Conservation (phyloP, 2,888 invertebrate species). For the Brachylomia viminalis region DNA sequence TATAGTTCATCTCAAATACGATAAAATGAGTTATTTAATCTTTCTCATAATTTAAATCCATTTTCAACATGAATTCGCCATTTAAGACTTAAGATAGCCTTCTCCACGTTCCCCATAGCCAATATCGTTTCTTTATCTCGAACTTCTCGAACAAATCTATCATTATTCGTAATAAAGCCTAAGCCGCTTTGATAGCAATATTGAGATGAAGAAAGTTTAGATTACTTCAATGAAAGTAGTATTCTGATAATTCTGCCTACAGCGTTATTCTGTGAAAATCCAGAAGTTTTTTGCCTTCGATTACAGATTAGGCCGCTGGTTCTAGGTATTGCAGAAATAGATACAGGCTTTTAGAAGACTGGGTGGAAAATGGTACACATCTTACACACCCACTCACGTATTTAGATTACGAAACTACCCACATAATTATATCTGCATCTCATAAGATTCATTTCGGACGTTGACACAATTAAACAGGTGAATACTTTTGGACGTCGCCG, state of each 20-base stretch:
- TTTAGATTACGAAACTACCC: constrained; percentile 18
- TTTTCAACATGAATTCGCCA: not conserved
- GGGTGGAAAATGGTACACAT: not conserved
- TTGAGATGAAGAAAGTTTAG: constrained; percentile 45
- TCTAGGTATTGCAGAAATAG: not conserved
- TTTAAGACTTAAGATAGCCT: not conserved
- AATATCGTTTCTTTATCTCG: constrained; percentile 22
- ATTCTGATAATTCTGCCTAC: constrained; percentile 13
- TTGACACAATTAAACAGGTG: constrained; percentile 9
- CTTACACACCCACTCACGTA: not conserved
- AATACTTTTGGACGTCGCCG: constrained; percentile 3
- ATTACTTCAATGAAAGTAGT: constrained; percentile 46
- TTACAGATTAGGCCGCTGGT: not conserved
- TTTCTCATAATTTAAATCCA: not conserved
- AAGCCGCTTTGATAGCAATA: constrained; percentile 27
- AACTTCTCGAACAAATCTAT: constrained; percentile 29
- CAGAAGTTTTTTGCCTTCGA: not conserved
- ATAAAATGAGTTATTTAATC: not conserved
- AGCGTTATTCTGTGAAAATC: constrained; percentile 2
- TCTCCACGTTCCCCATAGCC: not conserved
- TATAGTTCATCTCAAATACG: not conserved
- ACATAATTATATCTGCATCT: not conserved
- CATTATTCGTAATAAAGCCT: constrained; percentile 33
- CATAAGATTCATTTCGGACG: not conserved
- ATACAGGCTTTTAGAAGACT: not conserved